Conservation (phyloP, 2,888 invertebrate genomes). For the Heliconius aoede region DNA sequence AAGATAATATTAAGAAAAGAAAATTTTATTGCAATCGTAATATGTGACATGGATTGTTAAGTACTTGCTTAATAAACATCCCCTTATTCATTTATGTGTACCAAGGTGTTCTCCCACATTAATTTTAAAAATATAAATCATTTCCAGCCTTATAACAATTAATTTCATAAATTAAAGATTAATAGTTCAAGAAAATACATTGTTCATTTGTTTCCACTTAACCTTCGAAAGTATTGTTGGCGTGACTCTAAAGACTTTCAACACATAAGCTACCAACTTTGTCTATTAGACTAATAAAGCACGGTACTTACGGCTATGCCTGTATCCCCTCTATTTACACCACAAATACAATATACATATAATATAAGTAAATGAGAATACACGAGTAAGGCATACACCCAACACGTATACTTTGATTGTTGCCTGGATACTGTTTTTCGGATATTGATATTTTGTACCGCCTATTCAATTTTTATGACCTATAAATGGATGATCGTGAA, state of each 20-base stretch:
- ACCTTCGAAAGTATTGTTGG: background rate
- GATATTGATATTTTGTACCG: slow-evolving; percentile 39
- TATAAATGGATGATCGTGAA: background rate
- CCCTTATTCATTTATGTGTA: no score
- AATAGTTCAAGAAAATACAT: background rate
- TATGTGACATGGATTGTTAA: no score
- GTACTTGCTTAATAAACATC: no score
- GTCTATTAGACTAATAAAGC: slow-evolving; percentile 16
- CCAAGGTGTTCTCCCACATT: no score
- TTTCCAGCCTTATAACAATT: background rate
- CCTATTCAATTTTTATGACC: slow-evolving; percentile 3
- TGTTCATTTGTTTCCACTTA: slow-evolving; percentile 13
- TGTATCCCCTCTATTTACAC: slow-evolving; percentile 41
- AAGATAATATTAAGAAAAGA: no score
- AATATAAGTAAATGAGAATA: slow-evolving; percentile 36
- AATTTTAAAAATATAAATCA: no score
- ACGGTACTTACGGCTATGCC: slow-evolving; percentile 40
- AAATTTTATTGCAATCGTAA: no score
- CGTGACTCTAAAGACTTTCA: slow-evolving; percentile 9
- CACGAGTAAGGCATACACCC: slow-evolving; percentile 22
- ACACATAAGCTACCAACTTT: slow-evolving; percentile 11
- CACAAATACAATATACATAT: slow-evolving; percentile 39
- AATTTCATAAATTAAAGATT: background rate
- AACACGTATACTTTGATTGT: slow-evolving; percentile 35
- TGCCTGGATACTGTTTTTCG: slow-evolving; percentile 42